Evolutionary conservation across 2,797 vertebrate species (phyloP), one percentile per base, ranked within the genome.

Genomic region (Babyrousa celebensis): DNA sequence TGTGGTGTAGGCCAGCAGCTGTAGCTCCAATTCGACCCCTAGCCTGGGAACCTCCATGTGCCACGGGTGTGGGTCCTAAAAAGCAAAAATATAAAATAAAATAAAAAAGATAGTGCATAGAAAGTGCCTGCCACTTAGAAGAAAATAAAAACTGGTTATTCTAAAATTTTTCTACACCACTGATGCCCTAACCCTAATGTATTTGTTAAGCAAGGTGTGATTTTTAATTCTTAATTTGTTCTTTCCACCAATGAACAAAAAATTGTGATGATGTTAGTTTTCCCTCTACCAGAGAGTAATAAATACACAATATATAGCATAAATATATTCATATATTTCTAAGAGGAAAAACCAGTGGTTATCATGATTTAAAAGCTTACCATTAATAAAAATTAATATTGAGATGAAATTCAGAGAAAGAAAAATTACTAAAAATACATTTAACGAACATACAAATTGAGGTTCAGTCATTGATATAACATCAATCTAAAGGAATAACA

Each of bases 191-290:
- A 11, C 67, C 15, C 65, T 70, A 92, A 60, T 80, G 11, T 85
- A 27, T 88, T 84, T 93, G 71, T 27, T 83, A 84, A 78, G 2
- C 18, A 94, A 83, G 23, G 6, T 72, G 68, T 78, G 20, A 27
- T 43, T 86, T 93, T 93, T 54, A 14, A 89, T 79, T 96, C 74
- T 67, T 29, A 92, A 78, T 86, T 95, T 86, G 14, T 84, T 94
- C 65, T 94, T 70, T 75, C 36, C 23, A 80, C 27, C 11, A 79
- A 54, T n/a, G 12, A 95, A 25, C 58, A 95, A 92, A 91, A 93
- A 12, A 54, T 78, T 72, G 2, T 77, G 58, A 79, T 93, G 43
- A 63, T 12, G 56, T 67, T 20, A 79, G n/a, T 71, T 92, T 95
- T 92, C 48, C 32, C 77, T 89, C 27, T 89, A 71, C 11, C 14